Evolutionary conservation across 2,888 invertebrate genomes (phyloP).

Genomic region (Thalpophila matura): DNA sequence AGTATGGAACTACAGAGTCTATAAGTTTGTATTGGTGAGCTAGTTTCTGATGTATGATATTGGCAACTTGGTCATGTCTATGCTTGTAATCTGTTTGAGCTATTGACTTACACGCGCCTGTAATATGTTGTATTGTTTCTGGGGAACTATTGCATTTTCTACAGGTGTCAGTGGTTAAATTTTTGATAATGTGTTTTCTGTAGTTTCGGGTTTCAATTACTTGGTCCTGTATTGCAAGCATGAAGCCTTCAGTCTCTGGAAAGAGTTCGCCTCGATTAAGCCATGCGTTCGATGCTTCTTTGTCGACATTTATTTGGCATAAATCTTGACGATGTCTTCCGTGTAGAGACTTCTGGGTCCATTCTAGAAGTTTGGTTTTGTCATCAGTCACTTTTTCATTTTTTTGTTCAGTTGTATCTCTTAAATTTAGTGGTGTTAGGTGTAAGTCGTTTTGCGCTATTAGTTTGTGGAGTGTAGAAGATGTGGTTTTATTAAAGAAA

Average conservation of each 20-base stretch:
- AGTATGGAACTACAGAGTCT: not conserved
- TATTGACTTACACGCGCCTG: slow-evolving; percentile 1
- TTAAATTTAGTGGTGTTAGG: not conserved
- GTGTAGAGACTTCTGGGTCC: slow-evolving; percentile 23
- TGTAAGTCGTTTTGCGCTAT: not conserved
- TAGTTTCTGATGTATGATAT: no score
- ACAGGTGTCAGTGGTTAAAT: not conserved
- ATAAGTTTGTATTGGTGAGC: no score
- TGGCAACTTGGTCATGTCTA: no score
- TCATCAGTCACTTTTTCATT: not conserved
- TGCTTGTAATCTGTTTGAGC: not conserved
- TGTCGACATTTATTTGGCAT: slow-evolving; percentile 34
- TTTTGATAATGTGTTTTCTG: not conserved
- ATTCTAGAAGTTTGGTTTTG: not conserved
- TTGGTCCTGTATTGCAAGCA: not conserved
- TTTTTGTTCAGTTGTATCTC: slow-evolving; percentile 1
- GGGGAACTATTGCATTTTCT: slow-evolving; percentile 2
- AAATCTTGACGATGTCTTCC: slow-evolving; percentile 39
- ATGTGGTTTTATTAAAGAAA: no score
- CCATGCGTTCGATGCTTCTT: slow-evolving; percentile 39
- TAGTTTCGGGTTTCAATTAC: not conserved
- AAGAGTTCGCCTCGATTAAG: slow-evolving; percentile 18
- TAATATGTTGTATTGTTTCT: not conserved
- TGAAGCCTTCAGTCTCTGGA: slow-evolving; percentile 10
- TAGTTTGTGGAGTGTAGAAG: not conserved